Evolutionary conservation across 1,140 invertebrate genomes (phyloP).

Genomic region (Drusus annulatus): DNA sequence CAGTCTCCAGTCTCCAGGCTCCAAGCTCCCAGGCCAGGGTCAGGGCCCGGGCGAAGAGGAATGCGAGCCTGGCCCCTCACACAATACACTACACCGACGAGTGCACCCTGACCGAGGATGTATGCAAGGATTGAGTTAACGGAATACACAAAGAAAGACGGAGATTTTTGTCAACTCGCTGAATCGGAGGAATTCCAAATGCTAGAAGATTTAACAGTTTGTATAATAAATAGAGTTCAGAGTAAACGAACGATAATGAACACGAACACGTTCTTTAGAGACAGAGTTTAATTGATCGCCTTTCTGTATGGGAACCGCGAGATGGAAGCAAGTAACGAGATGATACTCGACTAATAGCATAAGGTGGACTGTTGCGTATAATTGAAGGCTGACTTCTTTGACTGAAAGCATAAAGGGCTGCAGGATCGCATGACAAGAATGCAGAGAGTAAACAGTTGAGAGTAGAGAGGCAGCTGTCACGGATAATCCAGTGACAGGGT

Average conservation of each 20-base stretch:
- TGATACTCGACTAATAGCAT: conserved; percentile 16
- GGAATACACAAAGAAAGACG: background rate
- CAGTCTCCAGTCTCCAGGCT: too few relatives aligned
- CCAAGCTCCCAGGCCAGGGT: too few relatives aligned
- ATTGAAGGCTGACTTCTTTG: background rate
- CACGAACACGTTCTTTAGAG: too few relatives aligned
- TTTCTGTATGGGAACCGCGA: background rate
- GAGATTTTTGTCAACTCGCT: background rate
- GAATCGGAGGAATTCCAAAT: background rate
- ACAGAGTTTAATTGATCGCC: too few relatives aligned
- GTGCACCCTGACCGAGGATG: too few relatives aligned
- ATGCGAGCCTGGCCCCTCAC: too few relatives aligned
- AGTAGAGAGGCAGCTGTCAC: background rate
- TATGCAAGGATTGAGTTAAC: background rate
- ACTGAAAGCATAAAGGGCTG: conserved; percentile 8
- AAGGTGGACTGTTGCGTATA: background rate
- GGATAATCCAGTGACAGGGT: conserved; percentile 20
- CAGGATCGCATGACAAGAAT: background rate
- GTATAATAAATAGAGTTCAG: too few relatives aligned
- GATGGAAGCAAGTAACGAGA: background rate
- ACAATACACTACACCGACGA: too few relatives aligned
- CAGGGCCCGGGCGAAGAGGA: too few relatives aligned
- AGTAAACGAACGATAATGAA: too few relatives aligned
- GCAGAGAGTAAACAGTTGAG: background rate
- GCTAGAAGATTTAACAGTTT: background rate